Conservation (phyloP, 2,113 vertebrate species). For the Sinocyclocheilus grahami region DNA sequence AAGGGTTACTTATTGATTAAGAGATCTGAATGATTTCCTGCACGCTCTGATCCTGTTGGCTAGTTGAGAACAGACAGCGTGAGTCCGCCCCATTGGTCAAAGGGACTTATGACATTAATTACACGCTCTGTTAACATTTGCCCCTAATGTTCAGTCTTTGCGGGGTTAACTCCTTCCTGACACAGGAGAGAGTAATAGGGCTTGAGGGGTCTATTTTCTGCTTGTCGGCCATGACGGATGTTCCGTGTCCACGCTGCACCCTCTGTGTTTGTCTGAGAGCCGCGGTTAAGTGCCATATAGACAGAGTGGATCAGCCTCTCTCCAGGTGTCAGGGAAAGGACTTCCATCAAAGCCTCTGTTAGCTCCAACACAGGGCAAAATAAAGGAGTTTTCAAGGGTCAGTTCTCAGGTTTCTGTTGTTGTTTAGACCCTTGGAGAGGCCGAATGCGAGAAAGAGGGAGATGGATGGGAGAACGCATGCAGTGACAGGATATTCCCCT, state of each 20-base stretch:
- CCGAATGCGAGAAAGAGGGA: background rate
- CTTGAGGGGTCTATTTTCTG: constrained; percentile 72
- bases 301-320: background rate
- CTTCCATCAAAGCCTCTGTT: constrained; percentile 26
- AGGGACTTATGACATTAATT: constrained; percentile 91
- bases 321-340: constrained; percentile 16
- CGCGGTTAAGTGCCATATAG: constrained; percentile 58
- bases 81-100: constrained; percentile 86
- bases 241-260: constrained; percentile 57
- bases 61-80: constrained; percentile 59
- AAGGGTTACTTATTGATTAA: constrained; percentile 34
- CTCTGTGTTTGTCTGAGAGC: constrained; percentile 58
- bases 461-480: constrained; percentile 37
- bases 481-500: constrained; percentile 68
- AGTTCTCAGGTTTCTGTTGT: constrained; percentile 6
- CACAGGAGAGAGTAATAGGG: constrained; percentile 72
- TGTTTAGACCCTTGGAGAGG: constrained; percentile 8
- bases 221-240: constrained; percentile 67
- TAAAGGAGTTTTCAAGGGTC: constrained; percentile 54
- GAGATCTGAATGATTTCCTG: constrained; percentile 18
- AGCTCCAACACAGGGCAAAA: constrained; percentile 45
- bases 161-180: constrained; percentile 82
- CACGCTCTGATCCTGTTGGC: constrained; percentile 9
- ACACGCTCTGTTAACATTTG: constrained; percentile 93
- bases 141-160: constrained; percentile 79